Conservation (phyloP, 1,140 invertebrate species). For the Leptoteleia sp. region DNA sequence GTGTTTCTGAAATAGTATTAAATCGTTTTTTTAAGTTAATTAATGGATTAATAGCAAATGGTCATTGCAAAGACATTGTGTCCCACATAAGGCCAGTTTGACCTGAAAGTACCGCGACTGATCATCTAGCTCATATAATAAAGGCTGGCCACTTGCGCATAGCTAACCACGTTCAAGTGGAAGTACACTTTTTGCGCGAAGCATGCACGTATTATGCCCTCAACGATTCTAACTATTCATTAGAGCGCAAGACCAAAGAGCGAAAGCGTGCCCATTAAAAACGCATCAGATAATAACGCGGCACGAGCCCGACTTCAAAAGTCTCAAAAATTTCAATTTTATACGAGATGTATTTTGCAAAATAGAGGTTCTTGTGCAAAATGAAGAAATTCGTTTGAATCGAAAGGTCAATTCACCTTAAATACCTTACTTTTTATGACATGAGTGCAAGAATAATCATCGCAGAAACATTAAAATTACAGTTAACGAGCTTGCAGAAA, state of each 20-base stretch:
- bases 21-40: too few relatives aligned
- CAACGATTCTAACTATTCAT: conserved; percentile 58
- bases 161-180: conserved; percentile 34
- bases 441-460: too few relatives aligned
- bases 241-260: conserved; percentile 64
- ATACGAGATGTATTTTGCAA: too few relatives aligned
- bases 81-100: conserved; percentile 29
- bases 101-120: conserved; percentile 52
- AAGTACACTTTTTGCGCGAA: conserved; percentile 46
- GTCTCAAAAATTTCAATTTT: too few relatives aligned
- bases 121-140: conserved; percentile 47
- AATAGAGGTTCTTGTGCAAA: too few relatives aligned
- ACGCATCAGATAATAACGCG: conserved; percentile 66
- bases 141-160: conserved; percentile 40
- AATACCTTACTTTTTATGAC: too few relatives aligned
- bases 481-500: too few relatives aligned
- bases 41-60: too few relatives aligned
- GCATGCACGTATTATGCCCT: conserved; percentile 60
- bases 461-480: too few relatives aligned
- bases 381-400: too few relatives aligned
- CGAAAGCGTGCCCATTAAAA: conserved; percentile 66
- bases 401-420: too few relatives aligned
- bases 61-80: conserved; percentile 37
- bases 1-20: too few relatives aligned
- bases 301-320: conserved; percentile 55